Evolutionary conservation across 2,888 invertebrate species (phyloP).

Genomic region (Pterobdella sp.): DNA sequence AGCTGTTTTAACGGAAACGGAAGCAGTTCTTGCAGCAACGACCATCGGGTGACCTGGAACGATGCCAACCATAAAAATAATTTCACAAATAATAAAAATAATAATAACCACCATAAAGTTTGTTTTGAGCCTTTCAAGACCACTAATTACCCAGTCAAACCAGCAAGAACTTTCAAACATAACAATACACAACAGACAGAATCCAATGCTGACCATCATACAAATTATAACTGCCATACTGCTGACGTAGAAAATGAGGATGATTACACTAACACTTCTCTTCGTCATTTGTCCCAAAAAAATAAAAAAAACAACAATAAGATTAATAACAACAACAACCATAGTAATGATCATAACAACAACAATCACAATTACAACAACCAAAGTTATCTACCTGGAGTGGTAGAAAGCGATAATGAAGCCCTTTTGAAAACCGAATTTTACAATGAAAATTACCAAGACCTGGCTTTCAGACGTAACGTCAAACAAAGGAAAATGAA

Average conservation of each 20-base stretch:
- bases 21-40: background rate
- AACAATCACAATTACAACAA: background rate
- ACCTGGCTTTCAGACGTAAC: too few species aligned
- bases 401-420: background rate
- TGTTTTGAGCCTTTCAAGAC: background rate
- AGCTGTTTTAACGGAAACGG: background rate
- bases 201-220: background rate
- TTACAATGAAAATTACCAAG: too few species aligned
- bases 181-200: background rate
- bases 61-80: background rate
- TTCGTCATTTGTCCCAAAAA: too few species aligned
- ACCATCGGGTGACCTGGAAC: background rate
- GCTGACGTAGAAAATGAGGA: background rate
- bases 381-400: too few species aligned
- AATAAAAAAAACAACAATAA: background rate
- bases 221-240: background rate
- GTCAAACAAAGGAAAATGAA: background rate
- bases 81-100: background rate
- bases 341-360: slow-evolving; percentile 11
- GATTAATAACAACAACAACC: slow-evolving; percentile 10
- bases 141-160: background rate
- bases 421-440: background rate
- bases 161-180: background rate
- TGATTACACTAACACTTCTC: too few species aligned
- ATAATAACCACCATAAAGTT: background rate